phyloP scores from a whole-genome alignment of 2,797 vertebrate genomes.

The Argyrosomus regius region DNA sequence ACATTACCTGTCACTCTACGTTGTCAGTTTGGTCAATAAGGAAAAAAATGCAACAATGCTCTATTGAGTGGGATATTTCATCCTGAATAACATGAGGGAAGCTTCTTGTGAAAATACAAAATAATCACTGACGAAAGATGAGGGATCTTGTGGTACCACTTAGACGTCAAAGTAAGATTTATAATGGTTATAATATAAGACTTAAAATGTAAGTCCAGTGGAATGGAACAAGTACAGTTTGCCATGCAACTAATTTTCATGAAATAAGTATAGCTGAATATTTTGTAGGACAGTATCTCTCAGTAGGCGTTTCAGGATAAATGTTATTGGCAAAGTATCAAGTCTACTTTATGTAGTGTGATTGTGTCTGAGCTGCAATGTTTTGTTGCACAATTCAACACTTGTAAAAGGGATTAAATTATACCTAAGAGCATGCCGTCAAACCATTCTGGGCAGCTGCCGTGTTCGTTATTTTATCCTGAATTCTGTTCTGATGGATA shows the following conservation, averaged over 20 bases:
- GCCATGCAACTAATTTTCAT: not conserved
- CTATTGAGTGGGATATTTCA: not conserved
- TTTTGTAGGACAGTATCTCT: not conserved
- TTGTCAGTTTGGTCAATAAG: not conserved
- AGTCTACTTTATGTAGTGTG: too few species aligned
- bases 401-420: not conserved
- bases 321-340: not conserved
- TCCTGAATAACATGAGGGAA: not conserved
- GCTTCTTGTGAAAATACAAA: too few species aligned
- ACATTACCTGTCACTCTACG: not conserved
- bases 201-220: not conserved
- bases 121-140: not conserved
- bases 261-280: not conserved
- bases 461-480: not conserved
- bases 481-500: not conserved
- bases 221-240: not conserved
- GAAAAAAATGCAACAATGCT: too few species aligned
- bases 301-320: not conserved
- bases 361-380: not conserved
- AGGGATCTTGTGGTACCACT: too few species aligned
- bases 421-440: not conserved
- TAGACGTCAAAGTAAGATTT: not conserved
- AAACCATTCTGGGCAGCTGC: not conserved
- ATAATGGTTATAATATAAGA: too few species aligned
- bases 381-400: too few species aligned